These are phyloP conservation scores for Hydrolagus colliei DNA, from an alignment of 2,797 vertebrate genomes.

Conservation along the genomic window DNA sequence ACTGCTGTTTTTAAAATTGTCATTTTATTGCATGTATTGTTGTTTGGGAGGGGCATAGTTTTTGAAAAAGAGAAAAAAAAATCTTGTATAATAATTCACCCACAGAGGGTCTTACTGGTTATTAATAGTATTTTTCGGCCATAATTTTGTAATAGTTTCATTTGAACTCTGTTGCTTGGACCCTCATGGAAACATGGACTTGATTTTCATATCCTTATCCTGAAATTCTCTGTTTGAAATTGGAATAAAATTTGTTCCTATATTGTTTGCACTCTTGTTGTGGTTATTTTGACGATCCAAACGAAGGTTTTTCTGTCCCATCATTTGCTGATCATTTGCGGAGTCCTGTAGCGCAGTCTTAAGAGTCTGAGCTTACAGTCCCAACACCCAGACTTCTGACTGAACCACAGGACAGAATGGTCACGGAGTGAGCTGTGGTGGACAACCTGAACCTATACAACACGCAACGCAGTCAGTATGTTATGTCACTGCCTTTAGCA, in stretches of 20 bases:
- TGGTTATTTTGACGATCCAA: background rate
- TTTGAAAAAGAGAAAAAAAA: slow-evolving; percentile 25
- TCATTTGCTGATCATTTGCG: too few relatives aligned
- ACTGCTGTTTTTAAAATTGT: slow-evolving; percentile 32
- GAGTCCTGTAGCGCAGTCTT: too few relatives aligned
- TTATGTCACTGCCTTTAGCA: too few relatives aligned
- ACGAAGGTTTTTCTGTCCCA: too few relatives aligned
- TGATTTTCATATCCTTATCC: slow-evolving; percentile 98
- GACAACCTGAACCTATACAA: too few relatives aligned
- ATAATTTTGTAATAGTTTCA: slow-evolving; percentile 67
- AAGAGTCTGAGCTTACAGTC: too few relatives aligned
- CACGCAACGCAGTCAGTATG: too few relatives aligned
- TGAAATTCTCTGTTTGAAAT: slow-evolving; percentile 98
- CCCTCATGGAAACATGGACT: slow-evolving; percentile 76
- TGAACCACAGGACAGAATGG: too few relatives aligned
- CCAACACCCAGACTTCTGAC: too few relatives aligned
- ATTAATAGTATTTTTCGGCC: slow-evolving; percentile 60
- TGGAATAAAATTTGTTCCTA: slow-evolving; percentile 99
- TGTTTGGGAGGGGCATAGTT: slow-evolving; percentile 26
- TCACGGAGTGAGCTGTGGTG: too few relatives aligned
- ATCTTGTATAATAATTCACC: slow-evolving; percentile 31
- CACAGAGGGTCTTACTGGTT: slow-evolving; percentile 27
- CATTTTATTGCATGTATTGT: slow-evolving; percentile 32
- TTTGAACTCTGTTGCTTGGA: slow-evolving; percentile 78
- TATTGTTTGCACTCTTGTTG: slow-evolving; percentile 43